Base-by-base conservation (phyloP, 2,888 invertebrate species). In the Electrophaes corylata region DNA sequence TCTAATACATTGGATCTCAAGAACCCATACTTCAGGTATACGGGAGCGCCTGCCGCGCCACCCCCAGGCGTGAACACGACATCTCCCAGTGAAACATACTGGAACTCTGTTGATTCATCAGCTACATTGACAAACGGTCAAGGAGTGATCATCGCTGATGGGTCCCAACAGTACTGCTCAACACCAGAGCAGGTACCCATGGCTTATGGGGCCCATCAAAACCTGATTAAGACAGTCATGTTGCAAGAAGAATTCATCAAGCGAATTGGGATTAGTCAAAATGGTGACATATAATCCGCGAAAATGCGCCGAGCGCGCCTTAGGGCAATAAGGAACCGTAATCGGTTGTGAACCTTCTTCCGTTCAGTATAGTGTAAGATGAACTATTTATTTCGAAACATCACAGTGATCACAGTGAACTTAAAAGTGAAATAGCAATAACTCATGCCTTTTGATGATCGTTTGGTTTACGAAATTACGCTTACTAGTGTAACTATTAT, bases 21-120 rank as follows among this genome's bases (percentile, higher is more conserved):
- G 92, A 99, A 99, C 91, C 99, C 99, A 0, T 99, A 98, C 93
- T 99, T 99, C 87, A 95, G 99, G 80, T 98, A 98, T 79, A 98
- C 98, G 1, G 98, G 98, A 16, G 97, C 97, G 20, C 97, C 98
- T 0, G 96, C 97, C 0, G 95, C 96, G 53, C 96, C 98, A 0
- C 98, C 98, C 5, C 98, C 98, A 0, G 98, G 98, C 10, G 95
- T 96, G 46, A 96, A 96, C 78, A 95, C 95, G 59, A 95, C 96
- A 45, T 98, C 98, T 1, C 99, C 99, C 0, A 98, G 98, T 76
- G 99, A 99, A 87, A 94, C 95, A 53, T 98, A 97, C 78, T 98
- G 98, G 98, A 94, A 95, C 70, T 96, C 96, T 54, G 88, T 97
- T 69, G 97, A 97, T 80, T 94, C 95, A 3, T 95, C 96, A 75